Base-by-base conservation (phyloP, 2,888 invertebrate genomes). In the Drosophila neutralis region DNA sequence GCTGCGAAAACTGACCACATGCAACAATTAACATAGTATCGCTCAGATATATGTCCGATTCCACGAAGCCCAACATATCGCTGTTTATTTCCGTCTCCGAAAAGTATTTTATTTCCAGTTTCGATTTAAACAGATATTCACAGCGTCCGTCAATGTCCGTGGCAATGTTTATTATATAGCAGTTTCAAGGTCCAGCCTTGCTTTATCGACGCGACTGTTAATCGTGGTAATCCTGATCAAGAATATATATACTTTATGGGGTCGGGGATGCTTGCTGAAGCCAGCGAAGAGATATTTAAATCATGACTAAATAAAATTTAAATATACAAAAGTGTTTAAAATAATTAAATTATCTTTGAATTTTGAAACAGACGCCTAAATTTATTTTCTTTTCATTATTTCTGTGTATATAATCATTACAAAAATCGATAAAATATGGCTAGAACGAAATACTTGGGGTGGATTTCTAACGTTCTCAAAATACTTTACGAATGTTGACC, bases 1-100 rank as follows among this genome's bases (percentile, higher is more conserved):
- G 31, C 35, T 29, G 15, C 35, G 8, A 53, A 40, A 58, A 38
- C 29, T 76, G 69, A 73, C 73, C 69, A 56, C 62, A 59, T 27
- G 45, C 49, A 31, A 42, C 15, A 62, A 48, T 62, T 45, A 35
- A 21, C 11, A 53, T n/a, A 36, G 7, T 15, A 35, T 33, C 13
- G 24, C 10, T 15, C 15, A 35, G 13, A n/a, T 27, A 49, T 48
- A 8, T 48, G 8, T 27, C 5, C 8, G 15, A 45, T 45, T 15
- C 11, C 42, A 21, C 21, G 6, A 21, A 21, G 8, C 4, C 8
- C 8, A 15, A 45, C 15, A 40, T 40, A 21, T 40, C n/a, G 1
- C 21, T 40, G 0, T n/a, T 10, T 5, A 40, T 10, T 33, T 31
- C 31, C 31, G 31, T 31, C 8, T 31, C 8, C 31, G 31, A 31